Conservation (phyloP, 2,888 invertebrate genomes). For the Papilio gigon region DNA sequence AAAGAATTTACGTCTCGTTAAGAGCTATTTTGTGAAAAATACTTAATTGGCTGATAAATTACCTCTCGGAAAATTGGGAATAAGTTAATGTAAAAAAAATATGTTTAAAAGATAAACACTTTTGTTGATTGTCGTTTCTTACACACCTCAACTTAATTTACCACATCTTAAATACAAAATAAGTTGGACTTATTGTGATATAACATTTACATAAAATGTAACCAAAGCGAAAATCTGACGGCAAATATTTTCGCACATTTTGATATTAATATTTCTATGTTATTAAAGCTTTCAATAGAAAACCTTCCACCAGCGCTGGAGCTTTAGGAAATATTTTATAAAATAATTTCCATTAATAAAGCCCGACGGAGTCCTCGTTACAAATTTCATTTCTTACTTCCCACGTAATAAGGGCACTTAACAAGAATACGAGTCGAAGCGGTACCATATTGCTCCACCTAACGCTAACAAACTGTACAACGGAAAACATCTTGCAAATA, state of each 20-base stretch:
- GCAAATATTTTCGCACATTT: background rate
- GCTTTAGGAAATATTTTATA: slow-evolving; percentile 3
- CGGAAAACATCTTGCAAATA: background rate
- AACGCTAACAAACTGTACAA: slow-evolving; percentile 9
- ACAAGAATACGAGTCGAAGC: background rate
- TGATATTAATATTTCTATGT: background rate
- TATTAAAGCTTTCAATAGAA: background rate
- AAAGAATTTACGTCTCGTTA: background rate
- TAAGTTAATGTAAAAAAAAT: background rate
- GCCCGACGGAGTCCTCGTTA: background rate
- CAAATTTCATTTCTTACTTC: slow-evolving; percentile 17
- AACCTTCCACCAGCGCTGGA: background rate
- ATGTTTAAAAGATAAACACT: background rate
- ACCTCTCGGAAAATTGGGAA: background rate
- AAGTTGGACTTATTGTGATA: no score
- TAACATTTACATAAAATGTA: background rate
- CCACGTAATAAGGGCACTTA: slow-evolving; percentile 7
- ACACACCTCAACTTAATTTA: no score
- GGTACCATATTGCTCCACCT: slow-evolving; percentile 1
- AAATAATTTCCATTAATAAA: slow-evolving; percentile 17
- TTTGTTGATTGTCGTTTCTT: no score
- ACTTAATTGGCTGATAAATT: no score
- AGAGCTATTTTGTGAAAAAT: background rate
- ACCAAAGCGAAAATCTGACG: background rate
- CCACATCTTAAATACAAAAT: no score